Conservation (phyloP, 2,797 vertebrate species). For the Eulemur rubriventer region DNA sequence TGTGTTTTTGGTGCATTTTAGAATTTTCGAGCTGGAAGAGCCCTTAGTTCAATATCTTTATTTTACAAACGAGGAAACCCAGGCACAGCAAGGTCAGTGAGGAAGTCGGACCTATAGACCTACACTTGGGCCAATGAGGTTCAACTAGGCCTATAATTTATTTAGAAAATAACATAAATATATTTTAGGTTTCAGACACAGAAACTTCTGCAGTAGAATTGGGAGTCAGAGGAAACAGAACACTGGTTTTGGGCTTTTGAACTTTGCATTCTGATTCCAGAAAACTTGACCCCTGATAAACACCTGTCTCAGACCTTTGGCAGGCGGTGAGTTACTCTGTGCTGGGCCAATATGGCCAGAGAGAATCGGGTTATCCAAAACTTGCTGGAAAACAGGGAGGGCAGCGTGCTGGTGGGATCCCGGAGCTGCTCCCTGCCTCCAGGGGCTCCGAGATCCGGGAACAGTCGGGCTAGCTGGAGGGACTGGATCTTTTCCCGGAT, state of each 20-base stretch:
- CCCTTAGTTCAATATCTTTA: background rate
- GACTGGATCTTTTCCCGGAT: background rate
- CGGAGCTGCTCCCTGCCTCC: background rate
- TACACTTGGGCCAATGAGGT: background rate
- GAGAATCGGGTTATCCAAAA: background rate
- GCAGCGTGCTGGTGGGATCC: background rate
- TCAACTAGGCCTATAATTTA: background rate
- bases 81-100: background rate
- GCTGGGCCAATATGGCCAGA: too few species aligned
- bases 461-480: background rate
- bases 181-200: background rate
- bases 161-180: background rate
- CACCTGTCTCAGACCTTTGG: background rate
- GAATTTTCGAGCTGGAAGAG: background rate
- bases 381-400: background rate
- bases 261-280: background rate
- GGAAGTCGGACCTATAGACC: background rate
- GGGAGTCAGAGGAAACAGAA: background rate
- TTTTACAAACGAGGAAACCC: constrained; percentile 8
- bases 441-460: background rate
- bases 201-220: background rate
- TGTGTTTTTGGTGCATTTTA: background rate
- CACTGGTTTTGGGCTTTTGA: background rate
- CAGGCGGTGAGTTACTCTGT: background rate
- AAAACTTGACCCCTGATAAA: background rate